Base-by-base conservation (phyloP, 2,113 vertebrate genomes). In the Alexandromys fortis region DNA sequence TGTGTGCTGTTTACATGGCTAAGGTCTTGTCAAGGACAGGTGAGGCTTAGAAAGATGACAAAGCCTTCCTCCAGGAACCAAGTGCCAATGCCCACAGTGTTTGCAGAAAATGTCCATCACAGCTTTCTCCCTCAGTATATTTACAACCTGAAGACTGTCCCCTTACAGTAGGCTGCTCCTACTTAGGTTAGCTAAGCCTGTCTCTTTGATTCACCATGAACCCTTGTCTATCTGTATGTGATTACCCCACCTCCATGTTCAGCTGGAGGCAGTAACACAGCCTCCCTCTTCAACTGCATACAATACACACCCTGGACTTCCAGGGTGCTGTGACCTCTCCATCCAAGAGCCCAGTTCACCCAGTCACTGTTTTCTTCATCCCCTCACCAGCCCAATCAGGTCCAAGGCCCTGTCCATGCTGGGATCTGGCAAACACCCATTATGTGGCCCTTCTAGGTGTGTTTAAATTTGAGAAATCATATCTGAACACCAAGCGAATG, bases 401-500 rank as follows among this genome's bases (percentile, higher is more conserved):
- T 82, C 11, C 55, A 82, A 61, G 35, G 24, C 35, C 73, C 42
- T 5, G 12, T 47, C 42, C 73, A 76, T 76, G 11, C 42, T 28
- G 42, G 24, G 73, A 76, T 76, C 38, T 76, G 42, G 24, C 24
- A 76, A 45, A 28, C 26, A 28, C 24, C 35, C 79, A 90, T 68
- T 92, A 49, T 68, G 61, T 28, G 38, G 49, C 76, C 21, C 13
- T 49, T 22, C 33, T 21, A 70, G 30, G 42, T 89, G 21, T 58
- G 5, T 45, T 49, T 93, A 63, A 93, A 65, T 47, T 49, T 81
- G 47, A 95, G 28, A 97, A 68, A 94, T 35, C 24, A 93, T 89
- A 77, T 86, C 68, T 76, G 89, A 96, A 93, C 13, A 77, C 0
- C 26, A 42, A 91, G 33, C 38, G 3, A 72, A 49, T 89, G 38